These are phyloP conservation scores for Platyscapa corneri DNA, from an alignment of 1,140 invertebrate genomes.

Conservation along the genomic window DNA sequence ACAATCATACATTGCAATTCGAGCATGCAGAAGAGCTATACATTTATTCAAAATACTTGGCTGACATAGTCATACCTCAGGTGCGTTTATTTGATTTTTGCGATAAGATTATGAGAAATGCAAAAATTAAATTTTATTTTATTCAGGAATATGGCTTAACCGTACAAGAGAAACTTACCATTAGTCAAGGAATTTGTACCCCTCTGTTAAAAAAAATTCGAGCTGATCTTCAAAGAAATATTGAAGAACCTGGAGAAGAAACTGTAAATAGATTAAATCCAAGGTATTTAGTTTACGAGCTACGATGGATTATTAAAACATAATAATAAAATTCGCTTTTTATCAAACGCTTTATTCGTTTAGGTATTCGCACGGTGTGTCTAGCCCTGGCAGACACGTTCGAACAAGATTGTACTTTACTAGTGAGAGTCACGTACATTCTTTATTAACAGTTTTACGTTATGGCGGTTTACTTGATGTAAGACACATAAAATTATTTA, in stretches of 20 bases:
- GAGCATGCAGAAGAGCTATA: constrained; percentile 96
- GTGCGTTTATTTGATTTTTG: constrained; percentile 69
- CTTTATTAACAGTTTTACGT: constrained; percentile 94
- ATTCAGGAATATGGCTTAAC: constrained; percentile 96
- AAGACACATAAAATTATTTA: constrained; percentile 62
- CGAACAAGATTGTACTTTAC: constrained; percentile 98
- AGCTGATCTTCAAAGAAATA: constrained; percentile 95
- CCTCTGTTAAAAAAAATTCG: constrained; percentile 97
- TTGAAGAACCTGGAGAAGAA: constrained; percentile 90
- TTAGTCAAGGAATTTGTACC: constrained; percentile 97
- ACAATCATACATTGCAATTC: constrained; percentile 95
- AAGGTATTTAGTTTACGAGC: constrained; percentile 74
- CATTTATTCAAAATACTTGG: constrained; percentile 94
- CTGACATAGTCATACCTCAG: constrained; percentile 99
- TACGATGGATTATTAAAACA: neutral
- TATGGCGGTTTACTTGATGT: constrained; percentile 95
- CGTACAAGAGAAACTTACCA: constrained; percentile 95
- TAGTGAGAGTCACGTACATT: constrained; percentile 99
- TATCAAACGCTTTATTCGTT: constrained; percentile 40
- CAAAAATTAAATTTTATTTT: constrained; percentile 65
- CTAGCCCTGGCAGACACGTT: constrained; percentile 97
- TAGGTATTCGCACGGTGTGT: constrained; percentile 97
- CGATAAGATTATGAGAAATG: neutral
- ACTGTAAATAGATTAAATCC: constrained; percentile 97
- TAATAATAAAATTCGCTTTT: neutral